These are phyloP conservation scores for Podiceps cristatus DNA, from an alignment of 2,113 vertebrate species.

Conservation along the genomic window DNA sequence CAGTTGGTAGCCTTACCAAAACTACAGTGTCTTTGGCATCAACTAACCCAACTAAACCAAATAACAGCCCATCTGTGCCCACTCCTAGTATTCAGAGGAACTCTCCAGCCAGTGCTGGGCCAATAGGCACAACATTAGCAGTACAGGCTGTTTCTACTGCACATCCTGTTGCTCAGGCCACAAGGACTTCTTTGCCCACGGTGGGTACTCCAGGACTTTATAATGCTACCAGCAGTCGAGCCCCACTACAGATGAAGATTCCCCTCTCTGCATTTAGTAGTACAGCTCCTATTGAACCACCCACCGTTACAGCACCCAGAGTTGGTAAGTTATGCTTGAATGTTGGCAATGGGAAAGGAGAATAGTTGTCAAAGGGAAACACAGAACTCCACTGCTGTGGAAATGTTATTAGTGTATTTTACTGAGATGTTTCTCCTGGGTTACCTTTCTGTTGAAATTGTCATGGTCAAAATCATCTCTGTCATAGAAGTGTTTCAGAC, in stretches of 20 bases:
- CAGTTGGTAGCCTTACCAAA: conserved; percentile 80
- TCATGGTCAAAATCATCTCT: not conserved
- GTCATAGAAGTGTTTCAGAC: not conserved
- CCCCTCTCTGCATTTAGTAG: conserved; percentile 75
- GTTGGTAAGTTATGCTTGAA: conserved; percentile 74
- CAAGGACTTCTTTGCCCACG: conserved; percentile 81
- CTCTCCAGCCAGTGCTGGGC: conserved; percentile 72
- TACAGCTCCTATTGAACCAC: conserved; percentile 71
- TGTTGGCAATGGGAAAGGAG: not conserved
- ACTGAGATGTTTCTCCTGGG: not conserved
- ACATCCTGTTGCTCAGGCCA: conserved; percentile 77
- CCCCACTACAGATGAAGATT: conserved; percentile 79
- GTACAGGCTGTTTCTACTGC: conserved; percentile 79
- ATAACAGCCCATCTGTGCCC: conserved; percentile 73
- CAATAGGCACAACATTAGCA: conserved; percentile 75
- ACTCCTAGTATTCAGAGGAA: conserved; percentile 77
- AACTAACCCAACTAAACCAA: conserved; percentile 77
- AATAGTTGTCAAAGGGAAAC: not conserved
- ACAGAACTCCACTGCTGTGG: not conserved
- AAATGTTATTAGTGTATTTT: not conserved
- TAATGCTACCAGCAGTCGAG: conserved; percentile 70
- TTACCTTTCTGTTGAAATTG: not conserved
- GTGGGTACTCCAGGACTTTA: conserved; percentile 78
- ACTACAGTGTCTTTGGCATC: conserved; percentile 77
- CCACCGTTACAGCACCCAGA: conserved; percentile 41